Conservation (phyloP, 1,140 invertebrate genomes). For the Bradysia coprophila region DNA sequence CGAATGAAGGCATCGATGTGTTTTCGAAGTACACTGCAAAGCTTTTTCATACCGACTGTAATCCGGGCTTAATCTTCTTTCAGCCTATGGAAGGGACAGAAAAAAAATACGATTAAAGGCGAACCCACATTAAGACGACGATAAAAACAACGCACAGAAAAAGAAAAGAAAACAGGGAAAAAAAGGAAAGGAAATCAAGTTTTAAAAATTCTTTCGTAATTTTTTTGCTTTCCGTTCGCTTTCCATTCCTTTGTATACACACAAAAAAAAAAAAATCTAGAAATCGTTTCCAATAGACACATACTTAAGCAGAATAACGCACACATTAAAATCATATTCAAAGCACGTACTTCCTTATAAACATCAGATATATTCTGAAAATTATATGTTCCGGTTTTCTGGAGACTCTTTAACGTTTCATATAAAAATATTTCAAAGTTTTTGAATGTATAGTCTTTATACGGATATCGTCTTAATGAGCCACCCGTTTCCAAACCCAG, state of each 20-base stretch:
- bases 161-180: not conserved
- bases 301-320: too few species aligned
- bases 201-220: too few species aligned
- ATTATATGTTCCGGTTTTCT: slow-evolving; percentile 37
- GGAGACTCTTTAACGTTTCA: slow-evolving; percentile 61
- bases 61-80: slow-evolving; percentile 30
- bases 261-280: not conserved
- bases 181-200: not conserved
- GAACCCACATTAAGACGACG: too few species aligned
- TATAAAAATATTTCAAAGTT: slow-evolving; percentile 86
- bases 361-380: slow-evolving; percentile 26
- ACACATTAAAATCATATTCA: not conserved
- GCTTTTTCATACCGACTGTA: slow-evolving; percentile 31
- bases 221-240: too few species aligned
- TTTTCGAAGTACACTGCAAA: slow-evolving; percentile 56
- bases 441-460: slow-evolving; percentile 56
- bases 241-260: not conserved
- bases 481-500: slow-evolving; percentile 36
- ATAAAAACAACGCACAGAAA: not conserved
- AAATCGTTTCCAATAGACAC: not conserved
- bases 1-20: slow-evolving; percentile 74
- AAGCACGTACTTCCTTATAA: slow-evolving; percentile 22
- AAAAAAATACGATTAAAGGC: slow-evolving; percentile 1
- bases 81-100: slow-evolving; percentile 12
- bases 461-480: slow-evolving; percentile 37